Base-by-base conservation (phyloP, 2,113 vertebrate species). In the Catagonus wagneri region DNA sequence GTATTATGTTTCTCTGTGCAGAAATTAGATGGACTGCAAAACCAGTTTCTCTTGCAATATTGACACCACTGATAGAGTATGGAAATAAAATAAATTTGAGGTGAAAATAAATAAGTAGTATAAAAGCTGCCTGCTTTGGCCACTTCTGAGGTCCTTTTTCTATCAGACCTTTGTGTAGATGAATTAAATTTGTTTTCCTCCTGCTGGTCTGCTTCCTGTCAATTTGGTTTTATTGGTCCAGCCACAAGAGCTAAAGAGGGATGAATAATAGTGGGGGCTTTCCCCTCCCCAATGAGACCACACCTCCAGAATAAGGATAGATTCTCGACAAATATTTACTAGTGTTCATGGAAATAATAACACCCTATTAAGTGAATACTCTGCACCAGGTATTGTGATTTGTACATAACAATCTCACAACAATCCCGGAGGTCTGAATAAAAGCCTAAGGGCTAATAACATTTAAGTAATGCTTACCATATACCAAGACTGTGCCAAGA, bases 281-380 rank as follows among this genome's bases (percentile, higher is more conserved):
- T 19, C 20, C 52, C 52, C 75, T 56, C 52, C 75, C 52, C 75
- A 91, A 80, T 14, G 36, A 76, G 52, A 95, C 20, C 14, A 39
- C 15, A 34, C 25, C 63, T 34, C 36, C 19, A 87, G 13, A 8
- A 72, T 36, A 76, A 3, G 44, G 6, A 58, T 22, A 65, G 44
- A 29, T 80, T 95, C 61, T 83, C 90, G 81, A 63, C 36, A 79
- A 89, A 60, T 83, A 86, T n/a, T 87, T 83, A 83, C 11, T 20
- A 90, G 39, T 36, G 6, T 65, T 65, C 39, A 27, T 58, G 81
- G 74, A 94, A 84, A 83, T 71, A 94, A 61, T 66, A 93, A 36
- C 6, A 65, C 29, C 32, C 69, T 14, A 56, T 5, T 68, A 39
- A 71, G 65, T 86, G 32, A 14, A 86, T 22, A 54, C 56, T 87